These are phyloP conservation scores for Notothenia rossii DNA, from an alignment of 2,113 vertebrate genomes.

Conservation along the genomic window DNA sequence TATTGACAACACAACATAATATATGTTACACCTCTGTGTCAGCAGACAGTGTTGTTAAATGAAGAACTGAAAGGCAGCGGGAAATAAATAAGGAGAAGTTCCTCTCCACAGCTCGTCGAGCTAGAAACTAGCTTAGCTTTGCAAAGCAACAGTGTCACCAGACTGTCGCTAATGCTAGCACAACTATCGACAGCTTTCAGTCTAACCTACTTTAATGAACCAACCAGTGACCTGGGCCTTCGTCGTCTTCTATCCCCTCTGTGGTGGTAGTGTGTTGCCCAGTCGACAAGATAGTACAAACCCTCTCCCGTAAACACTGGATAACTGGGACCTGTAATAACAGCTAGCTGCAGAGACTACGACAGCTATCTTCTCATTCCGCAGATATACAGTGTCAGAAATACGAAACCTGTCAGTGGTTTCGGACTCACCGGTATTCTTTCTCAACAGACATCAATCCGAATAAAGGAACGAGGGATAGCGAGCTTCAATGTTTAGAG, in stretches of 20 bases:
- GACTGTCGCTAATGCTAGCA: conserved; percentile 35
- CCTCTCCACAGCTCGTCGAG: background rate
- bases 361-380: conserved; percentile 12
- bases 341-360: conserved; percentile 44
- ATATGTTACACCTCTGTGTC: fast-evolving
- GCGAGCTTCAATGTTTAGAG: conserved; percentile 3
- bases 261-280: background rate
- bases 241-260: background rate
- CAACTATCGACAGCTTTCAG: background rate
- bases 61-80: background rate
- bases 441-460: background rate
- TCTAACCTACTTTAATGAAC: background rate
- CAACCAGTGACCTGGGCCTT: no score
- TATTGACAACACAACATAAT: background rate
- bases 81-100: background rate
- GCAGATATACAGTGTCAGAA: background rate
- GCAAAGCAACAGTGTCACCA: conserved; percentile 15
- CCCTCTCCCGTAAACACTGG: background rate
- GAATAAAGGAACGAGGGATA: background rate
- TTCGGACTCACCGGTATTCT: conserved; percentile 46
- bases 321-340: background rate
- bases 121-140: conserved; percentile 21
- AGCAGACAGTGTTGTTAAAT: background rate
- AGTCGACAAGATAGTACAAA: background rate
- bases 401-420: background rate